These are phyloP conservation scores for Galeruca laticollis DNA, from an alignment of 2,888 invertebrate species.

Conservation along the genomic window DNA sequence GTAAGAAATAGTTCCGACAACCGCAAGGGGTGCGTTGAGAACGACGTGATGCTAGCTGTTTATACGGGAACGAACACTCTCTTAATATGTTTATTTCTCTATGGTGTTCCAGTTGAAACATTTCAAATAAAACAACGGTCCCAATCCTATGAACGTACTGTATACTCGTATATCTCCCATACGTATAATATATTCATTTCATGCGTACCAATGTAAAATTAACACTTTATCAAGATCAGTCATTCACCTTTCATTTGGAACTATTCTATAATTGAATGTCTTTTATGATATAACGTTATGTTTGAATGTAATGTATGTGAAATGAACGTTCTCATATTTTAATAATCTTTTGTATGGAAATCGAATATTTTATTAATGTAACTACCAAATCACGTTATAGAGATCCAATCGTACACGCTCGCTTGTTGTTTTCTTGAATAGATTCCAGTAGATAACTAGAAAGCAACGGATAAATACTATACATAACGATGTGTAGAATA, in stretches of 20 bases:
- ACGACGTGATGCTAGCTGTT: no score
- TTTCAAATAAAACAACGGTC: no score
- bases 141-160: no score
- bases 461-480: background rate
- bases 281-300: slow-evolving; percentile 24
- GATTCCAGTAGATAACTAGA: background rate
- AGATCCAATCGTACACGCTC: background rate
- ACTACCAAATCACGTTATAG: background rate
- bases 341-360: slow-evolving; percentile 29
- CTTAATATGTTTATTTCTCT: no score
- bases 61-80: no score
- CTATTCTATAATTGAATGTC: slow-evolving; percentile 12
- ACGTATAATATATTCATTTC: background rate
- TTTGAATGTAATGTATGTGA: slow-evolving; percentile 16
- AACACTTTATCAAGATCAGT: background rate
- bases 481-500: no score
- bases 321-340: slow-evolving; percentile 18
- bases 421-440: background rate
- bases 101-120: no score
- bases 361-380: slow-evolving; percentile 14
- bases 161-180: no score
- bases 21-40: no score
- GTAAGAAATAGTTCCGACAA: no score
- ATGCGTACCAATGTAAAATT: background rate
- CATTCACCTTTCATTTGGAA: slow-evolving; percentile 16